These are phyloP conservation scores for Lacerta viridis DNA, from an alignment of 2,797 vertebrate genomes.

Conservation along the genomic window DNA sequence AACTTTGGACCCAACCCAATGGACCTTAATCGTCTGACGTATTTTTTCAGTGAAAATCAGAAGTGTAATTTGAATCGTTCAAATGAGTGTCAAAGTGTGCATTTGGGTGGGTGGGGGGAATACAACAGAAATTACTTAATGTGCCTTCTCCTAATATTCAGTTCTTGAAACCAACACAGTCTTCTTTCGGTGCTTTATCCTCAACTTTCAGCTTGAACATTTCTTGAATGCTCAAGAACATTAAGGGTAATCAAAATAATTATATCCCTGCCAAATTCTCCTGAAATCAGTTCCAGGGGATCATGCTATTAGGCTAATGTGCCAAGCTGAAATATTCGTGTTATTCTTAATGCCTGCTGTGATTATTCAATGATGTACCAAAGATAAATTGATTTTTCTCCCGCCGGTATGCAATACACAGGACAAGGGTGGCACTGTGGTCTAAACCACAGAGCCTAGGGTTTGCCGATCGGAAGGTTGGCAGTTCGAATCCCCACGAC, in stretches of 20 bases:
- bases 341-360: constrained; percentile 40
- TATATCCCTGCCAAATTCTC: constrained; percentile 10
- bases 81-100: too few species aligned
- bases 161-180: not conserved
- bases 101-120: not conserved
- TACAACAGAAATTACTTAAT: not conserved
- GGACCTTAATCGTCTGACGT: not conserved
- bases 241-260: constrained; percentile 12
- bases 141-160: not conserved
- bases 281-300: not conserved
- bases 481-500: too few species aligned
- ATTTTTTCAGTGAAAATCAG: not conserved
- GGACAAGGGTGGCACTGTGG: too few species aligned
- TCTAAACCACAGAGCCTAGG: too few species aligned
- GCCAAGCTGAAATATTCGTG: not conserved
- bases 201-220: not conserved
- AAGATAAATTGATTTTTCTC: constrained; percentile 24
- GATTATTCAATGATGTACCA: constrained; percentile 36
- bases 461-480: too few species aligned
- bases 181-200: not conserved
- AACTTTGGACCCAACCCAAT: not conserved
- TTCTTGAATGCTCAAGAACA: not conserved
- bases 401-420: constrained; percentile 50
- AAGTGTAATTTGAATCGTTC: not conserved
- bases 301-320: constrained; percentile 14